A percentile compares a stretch with the other conserved stretches of the same genome.
Evolutionary conservation across 2,888 invertebrate species (phyloP).

Genomic region (Andrena dorsata): DNA sequence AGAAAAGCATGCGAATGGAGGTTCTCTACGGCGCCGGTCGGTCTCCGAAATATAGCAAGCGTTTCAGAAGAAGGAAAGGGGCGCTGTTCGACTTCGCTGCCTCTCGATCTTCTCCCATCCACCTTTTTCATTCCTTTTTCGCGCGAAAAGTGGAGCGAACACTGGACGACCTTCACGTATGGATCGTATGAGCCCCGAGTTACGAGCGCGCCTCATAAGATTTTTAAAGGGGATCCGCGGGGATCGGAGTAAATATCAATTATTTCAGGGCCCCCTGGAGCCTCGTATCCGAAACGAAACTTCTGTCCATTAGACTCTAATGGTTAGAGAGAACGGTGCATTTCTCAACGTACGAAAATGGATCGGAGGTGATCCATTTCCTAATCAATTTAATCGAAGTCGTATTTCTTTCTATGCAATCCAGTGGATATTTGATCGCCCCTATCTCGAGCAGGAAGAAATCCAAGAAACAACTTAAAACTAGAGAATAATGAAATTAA

Average conservation of each 20-base stretch:
- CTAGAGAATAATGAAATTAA: no score
- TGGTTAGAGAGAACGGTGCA: background rate
- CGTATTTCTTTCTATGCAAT: no score
- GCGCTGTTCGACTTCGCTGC: constrained; percentile 32
- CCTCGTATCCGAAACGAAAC: constrained; percentile 8
- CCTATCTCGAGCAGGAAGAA: no score
- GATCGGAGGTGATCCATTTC: no score
- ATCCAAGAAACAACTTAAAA: no score
- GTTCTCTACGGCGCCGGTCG: constrained; percentile 31
- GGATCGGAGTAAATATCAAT: constrained; percentile 52
- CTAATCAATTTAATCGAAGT: no score
- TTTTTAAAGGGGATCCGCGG: constrained; percentile 44
- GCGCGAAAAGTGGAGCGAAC: constrained; percentile 76
- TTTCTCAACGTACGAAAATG: background rate
- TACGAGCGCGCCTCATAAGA: constrained; percentile 41
- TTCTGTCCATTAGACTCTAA: constrained; percentile 17
- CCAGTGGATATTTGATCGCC: no score
- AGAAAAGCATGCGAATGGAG: constrained; percentile 17
- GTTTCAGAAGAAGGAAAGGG: constrained; percentile 30
- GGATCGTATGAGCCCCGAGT: constrained; percentile 71
- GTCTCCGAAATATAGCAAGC: constrained; percentile 20
- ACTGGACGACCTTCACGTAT: constrained; percentile 77
- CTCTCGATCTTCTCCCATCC: constrained; percentile 49
- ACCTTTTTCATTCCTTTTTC: constrained; percentile 48
- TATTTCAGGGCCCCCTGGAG: constrained; percentile 32